Base-by-base conservation (phyloP, 2,797 vertebrate genomes). In the Rhinophrynus dorsalis region DNA sequence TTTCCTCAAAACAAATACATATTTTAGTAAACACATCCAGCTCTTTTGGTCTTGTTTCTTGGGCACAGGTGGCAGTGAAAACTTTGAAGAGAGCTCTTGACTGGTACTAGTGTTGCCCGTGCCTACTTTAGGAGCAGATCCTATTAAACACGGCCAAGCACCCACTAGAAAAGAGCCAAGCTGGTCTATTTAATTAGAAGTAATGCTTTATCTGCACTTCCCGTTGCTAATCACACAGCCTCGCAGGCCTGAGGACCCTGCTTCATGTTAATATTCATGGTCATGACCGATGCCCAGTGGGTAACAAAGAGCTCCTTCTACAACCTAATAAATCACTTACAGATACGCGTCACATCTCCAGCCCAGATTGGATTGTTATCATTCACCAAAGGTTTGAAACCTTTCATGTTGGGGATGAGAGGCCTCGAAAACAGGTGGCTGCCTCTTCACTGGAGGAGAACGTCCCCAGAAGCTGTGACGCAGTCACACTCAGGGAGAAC, bases 261-360 rank as follows among this genome's bases (percentile, higher is more conserved):
- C 89, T 89, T 91, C 85, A 86, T 88, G 87, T 92, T 85, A 88
- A 89, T 90, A 92, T 86, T 86, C 88, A 83, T 12, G 66, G 84
- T 83, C 77, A 11, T 86, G 89, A 85, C 86, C 83, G 88, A 79
- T 5, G 77, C 82, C 85, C 85, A 24, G 0, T 76, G 86, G 85
- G 86, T 78, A 76, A 78, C 70, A 74, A 48, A 62, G 76, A 75
- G 78, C 75, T 78, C 66, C 21, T 72, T 47, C 64, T 44, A 76
- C 67, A 76, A 77, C 48, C 77, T 15, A 15, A 81, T 68, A 80
- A 80, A 83, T 70, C 72, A 55, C 74, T 62, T 81, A 73, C 58
- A 40, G 80, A 65, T 77, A 75, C 79, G 79, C 35, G 68, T 37
- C 68, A 60, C n/a, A 52, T 21, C 70, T 33, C 57, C 68, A 68